phyloP scores from a whole-genome alignment of 2,113 vertebrate species.

The Pollimyrus isidori region DNA sequence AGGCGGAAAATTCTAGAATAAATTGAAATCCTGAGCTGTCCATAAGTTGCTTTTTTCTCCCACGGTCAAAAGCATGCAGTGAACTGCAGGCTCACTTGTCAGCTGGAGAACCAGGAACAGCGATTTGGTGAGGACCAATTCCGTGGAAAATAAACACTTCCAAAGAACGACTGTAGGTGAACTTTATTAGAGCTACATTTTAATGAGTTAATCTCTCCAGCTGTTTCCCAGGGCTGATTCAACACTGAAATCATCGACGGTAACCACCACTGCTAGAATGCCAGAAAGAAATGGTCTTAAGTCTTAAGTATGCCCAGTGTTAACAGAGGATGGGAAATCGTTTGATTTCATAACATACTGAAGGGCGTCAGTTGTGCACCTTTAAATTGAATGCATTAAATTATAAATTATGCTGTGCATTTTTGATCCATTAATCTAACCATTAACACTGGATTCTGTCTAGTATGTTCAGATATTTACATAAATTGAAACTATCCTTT shows the following conservation, averaged over 20 bases:
- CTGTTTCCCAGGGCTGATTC: not conserved
- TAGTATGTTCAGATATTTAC: not conserved
- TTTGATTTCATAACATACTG: not conserved
- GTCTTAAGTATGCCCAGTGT: not conserved
- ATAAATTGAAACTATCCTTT: not conserved
- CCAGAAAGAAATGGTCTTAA: not conserved
- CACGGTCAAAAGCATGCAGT: not conserved
- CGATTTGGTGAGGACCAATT: not conserved
- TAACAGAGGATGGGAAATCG: not conserved
- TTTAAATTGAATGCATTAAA: not conserved
- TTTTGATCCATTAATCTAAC: not conserved
- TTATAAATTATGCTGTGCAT: not conserved
- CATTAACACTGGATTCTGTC: not conserved
- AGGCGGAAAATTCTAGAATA: not conserved
- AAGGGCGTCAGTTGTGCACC: not conserved
- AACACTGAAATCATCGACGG: not conserved
- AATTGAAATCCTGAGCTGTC: not conserved
- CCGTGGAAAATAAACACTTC: not conserved
- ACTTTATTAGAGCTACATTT: no score
- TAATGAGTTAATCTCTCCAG: not conserved
- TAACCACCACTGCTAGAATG: not conserved
- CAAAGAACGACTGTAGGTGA: not conserved
- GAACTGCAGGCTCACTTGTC: not conserved
- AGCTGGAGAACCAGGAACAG: not conserved
- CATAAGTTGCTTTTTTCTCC: not conserved